Evolutionary conservation across 2,113 vertebrate species (phyloP).

Genomic region (Poeciliopsis turrubarensis): DNA sequence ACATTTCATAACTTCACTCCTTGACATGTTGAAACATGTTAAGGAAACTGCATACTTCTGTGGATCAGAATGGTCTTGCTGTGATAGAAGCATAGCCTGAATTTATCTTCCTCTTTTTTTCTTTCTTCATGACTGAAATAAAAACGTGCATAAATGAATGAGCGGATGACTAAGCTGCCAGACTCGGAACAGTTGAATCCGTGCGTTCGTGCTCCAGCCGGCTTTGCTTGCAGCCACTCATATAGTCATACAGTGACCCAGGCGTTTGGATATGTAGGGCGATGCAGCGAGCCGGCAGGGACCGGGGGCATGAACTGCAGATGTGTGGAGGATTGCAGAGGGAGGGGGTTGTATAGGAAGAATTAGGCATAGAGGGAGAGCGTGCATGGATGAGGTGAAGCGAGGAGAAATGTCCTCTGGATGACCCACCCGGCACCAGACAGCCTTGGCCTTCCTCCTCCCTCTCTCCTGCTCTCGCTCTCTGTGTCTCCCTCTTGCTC

Average conservation of each 20-base stretch:
- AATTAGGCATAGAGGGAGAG: background rate
- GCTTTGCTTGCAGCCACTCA: constrained; percentile 23
- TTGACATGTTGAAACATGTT: background rate
- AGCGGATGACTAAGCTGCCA: constrained; percentile 25
- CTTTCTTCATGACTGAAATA: background rate
- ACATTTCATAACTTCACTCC: background rate
- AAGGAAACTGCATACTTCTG: background rate
- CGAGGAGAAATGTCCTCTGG: constrained; percentile 65
- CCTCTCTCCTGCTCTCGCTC: constrained; percentile 1
- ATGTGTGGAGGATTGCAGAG: background rate
- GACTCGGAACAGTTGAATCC: constrained; percentile 12
- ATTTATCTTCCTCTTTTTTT: background rate
- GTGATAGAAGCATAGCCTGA: background rate
- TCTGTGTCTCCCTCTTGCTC: constrained; percentile 5
- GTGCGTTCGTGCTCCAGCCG: background rate
- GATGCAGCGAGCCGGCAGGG: constrained; percentile 31
- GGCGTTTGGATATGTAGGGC: constrained; percentile 46
- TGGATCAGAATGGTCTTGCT: background rate
- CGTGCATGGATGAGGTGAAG: constrained; percentile 18
- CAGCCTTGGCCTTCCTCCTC: constrained; percentile 29
- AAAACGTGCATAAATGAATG: constrained; percentile 6
- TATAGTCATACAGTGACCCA: constrained; percentile 15
- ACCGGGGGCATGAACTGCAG: constrained; percentile 26
- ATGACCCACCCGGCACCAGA: constrained; percentile 65
- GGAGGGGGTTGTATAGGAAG: constrained; percentile 7